Conservation (phyloP, 2,113 vertebrate species). For the Megalops atlanticus region DNA sequence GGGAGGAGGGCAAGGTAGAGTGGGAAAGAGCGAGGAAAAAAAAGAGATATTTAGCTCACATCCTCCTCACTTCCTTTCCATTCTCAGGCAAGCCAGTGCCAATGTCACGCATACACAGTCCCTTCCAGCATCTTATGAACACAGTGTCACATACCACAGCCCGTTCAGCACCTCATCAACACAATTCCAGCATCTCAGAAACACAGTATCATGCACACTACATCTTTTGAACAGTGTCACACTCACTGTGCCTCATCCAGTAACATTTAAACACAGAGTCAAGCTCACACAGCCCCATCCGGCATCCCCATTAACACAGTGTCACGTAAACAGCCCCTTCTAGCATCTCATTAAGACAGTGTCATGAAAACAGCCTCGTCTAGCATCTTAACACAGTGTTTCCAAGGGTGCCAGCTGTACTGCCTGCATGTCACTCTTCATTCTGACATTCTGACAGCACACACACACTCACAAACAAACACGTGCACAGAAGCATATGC, state of each 20-base stretch:
- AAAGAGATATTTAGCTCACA: not conserved
- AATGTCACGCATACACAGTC: not conserved
- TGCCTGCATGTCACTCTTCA: not conserved
- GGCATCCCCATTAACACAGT: no score
- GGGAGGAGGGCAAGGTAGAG: not conserved
- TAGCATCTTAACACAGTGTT: not conserved
- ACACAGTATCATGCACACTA: no score
- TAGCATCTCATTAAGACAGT: no score
- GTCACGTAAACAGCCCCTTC: no score
- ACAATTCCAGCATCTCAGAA: not conserved
- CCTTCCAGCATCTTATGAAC: not conserved
- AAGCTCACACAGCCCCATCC: no score
- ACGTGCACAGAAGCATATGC: not conserved
- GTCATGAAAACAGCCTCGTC: no score
- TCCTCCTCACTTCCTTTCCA: not conserved
- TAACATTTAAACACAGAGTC: no score
- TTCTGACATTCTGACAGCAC: not conserved
- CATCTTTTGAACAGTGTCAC: no score
- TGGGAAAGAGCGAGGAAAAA: conserved; percentile 6
- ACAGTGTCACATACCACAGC: no score
- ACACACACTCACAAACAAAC: not conserved
- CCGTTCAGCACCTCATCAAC: not conserved
- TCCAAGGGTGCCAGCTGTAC: not conserved
- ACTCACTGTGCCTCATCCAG: no score
- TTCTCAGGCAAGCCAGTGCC: not conserved